Conservation (phyloP, 2,888 invertebrate genomes). For the Drosophila phalerata region DNA sequence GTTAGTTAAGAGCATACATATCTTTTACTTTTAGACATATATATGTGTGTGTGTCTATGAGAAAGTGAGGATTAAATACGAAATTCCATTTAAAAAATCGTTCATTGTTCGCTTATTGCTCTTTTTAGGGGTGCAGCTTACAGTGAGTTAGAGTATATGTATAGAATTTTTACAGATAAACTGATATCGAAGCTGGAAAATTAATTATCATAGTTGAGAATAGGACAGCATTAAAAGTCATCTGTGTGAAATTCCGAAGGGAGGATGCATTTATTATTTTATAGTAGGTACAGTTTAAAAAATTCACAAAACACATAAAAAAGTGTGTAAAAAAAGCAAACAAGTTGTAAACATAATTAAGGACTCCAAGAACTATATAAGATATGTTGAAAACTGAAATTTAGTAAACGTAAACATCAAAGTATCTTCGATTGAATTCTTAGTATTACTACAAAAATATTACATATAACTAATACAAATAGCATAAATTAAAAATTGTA, state of each 20-base stretch:
- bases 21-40: slow-evolving; percentile 9
- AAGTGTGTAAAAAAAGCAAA: slow-evolving; percentile 30
- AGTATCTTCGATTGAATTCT: not conserved
- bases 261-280: slow-evolving; percentile 36
- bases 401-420: not conserved
- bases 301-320: slow-evolving; percentile 17
- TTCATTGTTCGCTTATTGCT: slow-evolving; percentile 74
- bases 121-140: slow-evolving; percentile 76
- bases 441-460: slow-evolving; percentile 20
- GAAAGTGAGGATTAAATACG: slow-evolving; percentile 78
- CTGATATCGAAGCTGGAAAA: slow-evolving; percentile 74
- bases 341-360: not conserved
- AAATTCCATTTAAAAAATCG: slow-evolving; percentile 80
- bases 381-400: not conserved
- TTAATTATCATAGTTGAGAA: slow-evolving; percentile 69
- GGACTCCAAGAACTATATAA: no score
- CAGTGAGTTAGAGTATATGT: slow-evolving; percentile 31
- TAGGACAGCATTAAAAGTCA: slow-evolving; percentile 39
- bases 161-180: slow-evolving; percentile 67
- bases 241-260: slow-evolving; percentile 22
- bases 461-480: no score
- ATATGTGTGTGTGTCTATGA: slow-evolving; percentile 45
- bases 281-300: slow-evolving; percentile 38
- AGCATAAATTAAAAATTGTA: no score
- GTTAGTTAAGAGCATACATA: slow-evolving; percentile 72